Evolutionary conservation across 1,140 invertebrate genomes (phyloP).

Genomic region (Drosophila albomicans): DNA sequence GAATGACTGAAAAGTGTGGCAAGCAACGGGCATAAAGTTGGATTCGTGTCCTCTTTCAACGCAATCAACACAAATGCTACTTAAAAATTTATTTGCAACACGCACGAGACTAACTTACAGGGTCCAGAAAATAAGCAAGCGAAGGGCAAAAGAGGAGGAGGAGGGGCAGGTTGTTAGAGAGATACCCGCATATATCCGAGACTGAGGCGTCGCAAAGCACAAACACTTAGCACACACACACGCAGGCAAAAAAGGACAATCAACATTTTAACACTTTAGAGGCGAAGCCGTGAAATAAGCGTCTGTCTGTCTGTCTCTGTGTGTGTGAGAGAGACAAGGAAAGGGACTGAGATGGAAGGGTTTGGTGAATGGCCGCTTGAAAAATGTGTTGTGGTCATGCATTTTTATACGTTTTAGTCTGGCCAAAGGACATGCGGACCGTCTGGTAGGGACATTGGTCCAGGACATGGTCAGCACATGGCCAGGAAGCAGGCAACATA

Average conservation of each 20-base stretch:
- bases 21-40: constrained; percentile 38
- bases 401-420: constrained; percentile 69
- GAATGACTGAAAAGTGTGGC: constrained; percentile 19
- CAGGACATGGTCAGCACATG: constrained; percentile 17
- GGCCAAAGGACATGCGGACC: constrained; percentile 25
- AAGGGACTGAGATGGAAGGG: constrained; percentile 12
- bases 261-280: constrained; percentile 81
- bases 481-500: constrained; percentile 23
- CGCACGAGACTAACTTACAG: constrained; percentile 67
- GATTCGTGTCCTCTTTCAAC: constrained; percentile 77
- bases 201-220: constrained; percentile 67
- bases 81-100: constrained; percentile 82
- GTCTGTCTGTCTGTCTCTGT: constrained; percentile 6
- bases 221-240: constrained; percentile 60
- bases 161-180: constrained; percentile 26
- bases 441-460: constrained; percentile 1
- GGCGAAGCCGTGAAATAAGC: constrained; percentile 53
- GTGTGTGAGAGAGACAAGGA: background rate
- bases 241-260: constrained; percentile 76
- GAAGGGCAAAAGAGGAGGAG: background rate
- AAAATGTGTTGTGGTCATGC: constrained; percentile 79
- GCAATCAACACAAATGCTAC: constrained; percentile 83
- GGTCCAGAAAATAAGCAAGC: background rate
- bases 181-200: constrained; percentile 43
- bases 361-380: constrained; percentile 53